Conservation (phyloP, 2,888 invertebrate species). For the Dorcus hopei region DNA sequence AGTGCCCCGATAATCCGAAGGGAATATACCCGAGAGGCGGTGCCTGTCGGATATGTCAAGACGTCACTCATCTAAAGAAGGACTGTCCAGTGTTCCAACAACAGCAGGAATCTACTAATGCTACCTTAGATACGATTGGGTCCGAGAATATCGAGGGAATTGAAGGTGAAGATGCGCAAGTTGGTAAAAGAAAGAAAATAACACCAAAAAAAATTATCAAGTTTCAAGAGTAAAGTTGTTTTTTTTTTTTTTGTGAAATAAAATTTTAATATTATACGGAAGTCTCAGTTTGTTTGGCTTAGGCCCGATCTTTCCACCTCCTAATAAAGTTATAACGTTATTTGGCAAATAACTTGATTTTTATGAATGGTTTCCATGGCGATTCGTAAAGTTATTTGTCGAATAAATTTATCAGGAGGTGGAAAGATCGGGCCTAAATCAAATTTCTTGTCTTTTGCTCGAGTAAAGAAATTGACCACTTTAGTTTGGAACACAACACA, state of each 20-base stretch:
- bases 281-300: too few relatives aligned
- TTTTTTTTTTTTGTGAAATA: background rate
- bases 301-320: too few relatives aligned
- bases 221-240: constrained; percentile 26
- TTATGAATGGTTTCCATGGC: too few relatives aligned
- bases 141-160: constrained; percentile 39
- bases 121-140: constrained; percentile 35
- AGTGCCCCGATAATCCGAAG: constrained; percentile 84
- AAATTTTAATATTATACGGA: too few relatives aligned
- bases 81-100: constrained; percentile 64
- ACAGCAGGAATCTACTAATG: constrained; percentile 34
- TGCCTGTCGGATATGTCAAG: constrained; percentile 77
- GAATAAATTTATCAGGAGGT: too few relatives aligned
- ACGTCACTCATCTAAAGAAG: constrained; percentile 79
- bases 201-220: constrained; percentile 38
- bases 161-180: constrained; percentile 23
- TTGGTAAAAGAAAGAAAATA: constrained; percentile 8
- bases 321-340: too few relatives aligned
- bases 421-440: too few relatives aligned
- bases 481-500: too few relatives aligned
- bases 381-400: too few relatives aligned
- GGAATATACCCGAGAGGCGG: constrained; percentile 86
- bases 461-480: too few relatives aligned
- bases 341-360: too few relatives aligned
- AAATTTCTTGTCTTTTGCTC: too few relatives aligned